Percentiles rank a stretch among this genome's conserved stretches.
These are phyloP conservation scores for Drosophila anomalata DNA, from an alignment of 2,888 invertebrate genomes.

Conservation along the genomic window DNA sequence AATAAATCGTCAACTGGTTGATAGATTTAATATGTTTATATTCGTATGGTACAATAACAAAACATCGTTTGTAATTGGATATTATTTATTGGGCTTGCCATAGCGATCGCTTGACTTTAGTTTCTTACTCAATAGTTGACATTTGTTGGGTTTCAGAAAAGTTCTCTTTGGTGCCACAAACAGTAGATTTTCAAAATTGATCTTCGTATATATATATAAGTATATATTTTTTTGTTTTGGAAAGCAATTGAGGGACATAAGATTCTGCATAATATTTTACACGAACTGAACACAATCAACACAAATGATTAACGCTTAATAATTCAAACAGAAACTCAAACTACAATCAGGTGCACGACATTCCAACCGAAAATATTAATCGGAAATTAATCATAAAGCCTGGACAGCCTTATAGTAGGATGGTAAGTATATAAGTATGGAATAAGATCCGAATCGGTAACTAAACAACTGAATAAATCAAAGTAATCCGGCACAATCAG, in stretches of 20 bases:
- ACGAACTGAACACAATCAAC: constrained; percentile 36
- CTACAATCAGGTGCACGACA: constrained; percentile 67
- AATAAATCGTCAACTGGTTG: constrained; percentile 48
- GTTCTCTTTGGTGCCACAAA: constrained; percentile 89
- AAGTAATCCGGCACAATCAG: constrained; percentile 18
- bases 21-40: constrained; percentile 40
- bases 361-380: constrained; percentile 59
- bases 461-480: constrained; percentile 32
- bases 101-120: constrained; percentile 47
- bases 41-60: constrained; percentile 46
- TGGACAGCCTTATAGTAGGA: constrained; percentile 13
- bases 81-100: constrained; percentile 48
- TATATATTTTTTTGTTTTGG: constrained; percentile 14
- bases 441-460: constrained; percentile 29
- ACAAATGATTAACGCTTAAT: constrained; percentile 23
- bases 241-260: constrained; percentile 49
- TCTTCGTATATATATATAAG: constrained; percentile 12
- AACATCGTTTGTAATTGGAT: constrained; percentile 47
- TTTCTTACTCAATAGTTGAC: constrained; percentile 36
- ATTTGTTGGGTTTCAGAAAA: constrained; percentile 87
- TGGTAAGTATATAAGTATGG: constrained; percentile 17
- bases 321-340: constrained; percentile 45
- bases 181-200: constrained; percentile 80
- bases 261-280: constrained; percentile 57
- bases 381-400: constrained; percentile 21